phyloP scores from a whole-genome alignment of 1,140 invertebrate species.

The Ostrea edulis region DNA sequence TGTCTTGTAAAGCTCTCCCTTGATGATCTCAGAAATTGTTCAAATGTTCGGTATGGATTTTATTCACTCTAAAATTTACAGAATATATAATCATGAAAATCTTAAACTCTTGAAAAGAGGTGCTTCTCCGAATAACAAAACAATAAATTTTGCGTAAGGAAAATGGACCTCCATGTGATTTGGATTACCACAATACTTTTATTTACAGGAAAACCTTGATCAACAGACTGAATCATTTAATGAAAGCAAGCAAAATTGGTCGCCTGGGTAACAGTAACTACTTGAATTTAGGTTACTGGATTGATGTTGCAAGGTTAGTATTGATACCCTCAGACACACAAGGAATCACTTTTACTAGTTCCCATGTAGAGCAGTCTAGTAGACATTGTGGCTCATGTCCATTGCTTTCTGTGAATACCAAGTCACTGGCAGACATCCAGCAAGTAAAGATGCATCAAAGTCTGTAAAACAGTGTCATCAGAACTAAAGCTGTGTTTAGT shows the following conservation, averaged over 20 bases:
- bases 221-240: slow-evolving; percentile 56
- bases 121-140: background rate
- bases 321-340: background rate
- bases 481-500: too few relatives aligned
- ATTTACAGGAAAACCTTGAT: slow-evolving; percentile 53
- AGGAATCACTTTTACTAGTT: too few relatives aligned
- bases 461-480: too few relatives aligned
- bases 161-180: background rate
- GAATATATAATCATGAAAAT: too few relatives aligned
- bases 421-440: too few relatives aligned
- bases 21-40: slow-evolving; percentile 53
- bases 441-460: too few relatives aligned
- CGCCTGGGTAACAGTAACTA: slow-evolving; percentile 54
- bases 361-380: too few relatives aligned
- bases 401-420: too few relatives aligned
- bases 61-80: background rate
- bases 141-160: background rate
- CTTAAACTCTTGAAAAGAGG: too few relatives aligned
- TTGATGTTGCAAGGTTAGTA: slow-evolving; percentile 51
- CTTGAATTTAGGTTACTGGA: slow-evolving; percentile 44
- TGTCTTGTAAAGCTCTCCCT: slow-evolving; percentile 54
- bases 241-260: slow-evolving; percentile 54
- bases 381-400: too few relatives aligned
- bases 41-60: slow-evolving; percentile 50
- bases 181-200: background rate